Base-by-base conservation (phyloP, 2,113 vertebrate genomes). In the Ceyx cyanopectus region DNA sequence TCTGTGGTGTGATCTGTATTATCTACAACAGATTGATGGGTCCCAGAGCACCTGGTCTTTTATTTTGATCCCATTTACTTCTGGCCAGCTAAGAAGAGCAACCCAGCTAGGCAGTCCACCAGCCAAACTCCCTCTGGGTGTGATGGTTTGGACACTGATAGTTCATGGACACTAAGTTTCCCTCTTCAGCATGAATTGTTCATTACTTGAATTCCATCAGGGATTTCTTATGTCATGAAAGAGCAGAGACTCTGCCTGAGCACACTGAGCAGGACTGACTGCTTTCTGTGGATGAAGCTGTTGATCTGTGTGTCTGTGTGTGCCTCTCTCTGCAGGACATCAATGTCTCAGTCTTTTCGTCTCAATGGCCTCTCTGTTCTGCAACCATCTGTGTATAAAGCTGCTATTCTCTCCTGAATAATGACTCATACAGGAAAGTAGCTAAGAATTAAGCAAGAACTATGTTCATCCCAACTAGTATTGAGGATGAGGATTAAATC, bases 311-410 rank as follows among this genome's bases (percentile, higher is more conserved):
- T 92, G 19, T 87, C 63, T 81, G 46, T 87, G 78, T 89, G 66
- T 74, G 93, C 80, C 85, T 95, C 79, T 75, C 91, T 93, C 88
- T 95, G 90, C 77, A 83, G 82, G 80, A 92, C 93, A 94, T 67
- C 93, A 85, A 90, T 78, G 88, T 74, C 90, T 93, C 92, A 89
- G 79, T 96, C 90, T 94, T 95, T 91, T 84, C 83, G n/a, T 90
- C 76, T 96, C 94, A 96, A 96, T 96, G 57, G 73, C 75, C 92
- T 78, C 88, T 95, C 88, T 96, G 96, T 96, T 96, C 94, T 32
- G 65, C 90, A 88, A 81, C 85, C 96, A 96, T 96, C 96, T 95
- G 92, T 96, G 69, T 88, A 95, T 93, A 96, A 96, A 96, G 94
- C 94, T 96, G 82, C 93, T 96, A 96, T 96, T 96, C 92, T 96